Evolutionary conservation across 2,888 invertebrate species (phyloP), one percentile per base, ranked within the genome.

Genomic region (Acronicta leporina): DNA sequence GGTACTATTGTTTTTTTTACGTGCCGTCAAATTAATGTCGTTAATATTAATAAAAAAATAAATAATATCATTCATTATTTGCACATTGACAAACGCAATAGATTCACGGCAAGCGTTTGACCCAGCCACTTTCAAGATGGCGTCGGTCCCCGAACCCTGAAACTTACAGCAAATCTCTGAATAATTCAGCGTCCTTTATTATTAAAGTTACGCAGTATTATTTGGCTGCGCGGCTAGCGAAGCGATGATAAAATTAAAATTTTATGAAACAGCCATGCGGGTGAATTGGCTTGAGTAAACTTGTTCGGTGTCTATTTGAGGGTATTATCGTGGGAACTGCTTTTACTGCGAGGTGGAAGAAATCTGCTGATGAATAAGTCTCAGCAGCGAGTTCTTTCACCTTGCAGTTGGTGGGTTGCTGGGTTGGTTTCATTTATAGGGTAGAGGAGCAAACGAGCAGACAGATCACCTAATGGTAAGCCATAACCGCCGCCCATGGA

Each of bases 181-280:
- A 76, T 77, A 42, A 76, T 76, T 77, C 75, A 76, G 72, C 49
- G 41, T 43, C 63, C 66, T 77, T 77, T 77, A 77, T 66, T 76
- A 72, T 77, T 67, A 66, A 77, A 77, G 66, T 77, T 75, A 52
- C 59, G 57, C 58, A 63, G 72, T 66, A 76, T 74, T 69, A 75
- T 77, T 77, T 63, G 42, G 50, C 75, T 60, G 51, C 60, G 44
- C 54, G 62, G 59, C 46, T 63, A 50, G 68, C 42, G 33, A 60
- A 69, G 72, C 75, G 62, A 77, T 72, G 63, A 72, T 77, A 72
- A 74, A 68, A 75, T 75, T 74, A 77, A 75, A 75, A 77, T 75
- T 75, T 55, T 68, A 77, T 66, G 71, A 57, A 77, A 68, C 63
- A 45, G 56, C 56, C 46, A 42, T 58, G 47, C 64, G 45, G 61